phyloP scores from a whole-genome alignment of 2,888 invertebrate genomes.

The Saturnia japonica region DNA sequence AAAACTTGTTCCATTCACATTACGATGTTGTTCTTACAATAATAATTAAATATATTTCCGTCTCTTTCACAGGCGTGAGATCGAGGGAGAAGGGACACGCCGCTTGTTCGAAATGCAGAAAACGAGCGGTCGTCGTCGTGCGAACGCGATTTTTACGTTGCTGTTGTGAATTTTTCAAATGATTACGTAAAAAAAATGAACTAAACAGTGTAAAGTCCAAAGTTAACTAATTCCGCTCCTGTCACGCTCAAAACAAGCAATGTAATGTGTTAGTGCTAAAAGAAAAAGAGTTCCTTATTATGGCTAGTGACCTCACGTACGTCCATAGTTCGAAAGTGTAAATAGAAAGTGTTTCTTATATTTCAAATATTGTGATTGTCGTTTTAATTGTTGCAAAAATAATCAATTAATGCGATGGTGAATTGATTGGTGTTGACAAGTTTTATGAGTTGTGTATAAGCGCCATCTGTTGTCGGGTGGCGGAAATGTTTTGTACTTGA shows the following conservation, averaged over 20 bases:
- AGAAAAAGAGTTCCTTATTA: constrained; percentile 59
- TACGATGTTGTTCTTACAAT: constrained; percentile 35
- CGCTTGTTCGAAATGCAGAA: constrained; percentile 37
- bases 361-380: constrained; percentile 28
- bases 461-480: constrained; percentile 63
- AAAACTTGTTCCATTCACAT: constrained; percentile 37
- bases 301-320: constrained; percentile 57
- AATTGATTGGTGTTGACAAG: constrained; percentile 34
- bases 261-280: constrained; percentile 34
- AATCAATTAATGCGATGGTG: constrained; percentile 30
- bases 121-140: constrained; percentile 35
- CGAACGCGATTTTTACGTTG: constrained; percentile 39
- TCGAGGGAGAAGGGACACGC: constrained; percentile 38
- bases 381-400: constrained; percentile 21
- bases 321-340: constrained; percentile 56
- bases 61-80: constrained; percentile 64
- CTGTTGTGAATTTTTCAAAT: constrained; percentile 28
- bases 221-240: constrained; percentile 37
- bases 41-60: constrained; percentile 43
- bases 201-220: constrained; percentile 32
- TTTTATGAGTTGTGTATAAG: constrained; percentile 25
- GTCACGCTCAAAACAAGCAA: constrained; percentile 39
- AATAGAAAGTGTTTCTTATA: constrained; percentile 53
- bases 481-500: constrained; percentile 51
- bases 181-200: constrained; percentile 20